Evolutionary conservation across 2,888 invertebrate species (phyloP), one percentile per base, ranked within the genome.

Genomic region (Hydraecia micacea): DNA sequence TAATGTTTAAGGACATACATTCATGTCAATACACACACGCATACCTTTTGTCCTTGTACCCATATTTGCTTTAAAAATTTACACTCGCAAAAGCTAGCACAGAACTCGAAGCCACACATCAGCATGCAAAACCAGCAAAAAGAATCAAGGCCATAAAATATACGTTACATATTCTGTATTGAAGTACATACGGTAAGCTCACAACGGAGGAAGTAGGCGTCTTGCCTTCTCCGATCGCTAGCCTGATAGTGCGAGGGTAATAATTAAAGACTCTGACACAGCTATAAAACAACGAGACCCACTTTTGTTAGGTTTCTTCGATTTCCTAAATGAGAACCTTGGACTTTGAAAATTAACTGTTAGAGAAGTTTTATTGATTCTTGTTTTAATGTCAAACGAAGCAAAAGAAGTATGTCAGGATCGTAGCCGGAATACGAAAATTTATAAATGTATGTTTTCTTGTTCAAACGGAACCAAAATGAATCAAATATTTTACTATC

Each of bases 221-320:
- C 88, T 86, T 86, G 80, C 89, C 88, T 86, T 89, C 89, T 87
- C 87, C 90, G 94, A 94, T 94, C 87, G 90, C 87, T 11, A 79
- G 79, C 36, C 70, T 80, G 90, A 89, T 89, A 93, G 90, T 89
- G 90, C 85, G 83, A 80, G 83, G 86, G 89, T 80, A 91, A 93
- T 93, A 93, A 94, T 94, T 94, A 94, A 93, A 93, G 91, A 84
- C 89, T 91, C 92, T 92, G 92, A 93, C 92, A 88, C 89, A 89
- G 92, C 92, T 88, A 91, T 91, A 92, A 88, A 88, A 60, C 55
- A 88, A 81, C 85, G 66, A 88, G 81, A 86, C 86, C 89, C 79
- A 91, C 76, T 90, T 91, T 90, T 77, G 79, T 84, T 78, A 86
- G 77, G 81, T 81, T 86, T 82, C 85, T 90, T 89, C 70, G 62